Conservation (phyloP, 2,797 vertebrate genomes). For the Amblyraja radiata region DNA sequence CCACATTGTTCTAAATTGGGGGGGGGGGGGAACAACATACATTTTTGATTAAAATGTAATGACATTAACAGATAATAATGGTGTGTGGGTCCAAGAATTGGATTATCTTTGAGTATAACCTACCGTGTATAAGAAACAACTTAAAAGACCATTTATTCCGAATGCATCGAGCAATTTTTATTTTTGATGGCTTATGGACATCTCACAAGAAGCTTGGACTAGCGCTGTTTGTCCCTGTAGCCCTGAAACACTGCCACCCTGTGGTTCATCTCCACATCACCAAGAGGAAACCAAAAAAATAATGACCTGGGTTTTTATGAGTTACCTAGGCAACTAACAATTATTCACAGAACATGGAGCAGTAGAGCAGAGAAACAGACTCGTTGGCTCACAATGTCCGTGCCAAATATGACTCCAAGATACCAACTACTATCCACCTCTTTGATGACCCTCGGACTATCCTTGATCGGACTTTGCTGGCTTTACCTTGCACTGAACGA, state of each 20-base stretch:
- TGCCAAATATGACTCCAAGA: too few relatives aligned
- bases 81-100: neutral
- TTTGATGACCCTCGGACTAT: too few relatives aligned
- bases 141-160: neutral
- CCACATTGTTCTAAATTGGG: neutral
- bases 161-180: neutral
- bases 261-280: neutral
- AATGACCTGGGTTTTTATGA: too few relatives aligned
- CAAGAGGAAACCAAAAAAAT: neutral
- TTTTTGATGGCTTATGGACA: neutral
- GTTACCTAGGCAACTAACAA: too few relatives aligned
- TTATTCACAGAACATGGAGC: too few relatives aligned
- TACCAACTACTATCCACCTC: too few relatives aligned
- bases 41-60: neutral
- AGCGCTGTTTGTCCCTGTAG: neutral
- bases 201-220: neutral
- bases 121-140: neutral
- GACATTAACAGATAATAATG: neutral
- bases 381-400: too few relatives aligned
- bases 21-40: too few relatives aligned
- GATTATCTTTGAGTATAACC: neutral
- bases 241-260: neutral
- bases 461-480: too few relatives aligned
- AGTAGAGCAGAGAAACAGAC: too few relatives aligned
- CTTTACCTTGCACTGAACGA: too few relatives aligned